Evolutionary conservation across 2,797 vertebrate species (phyloP).

Genomic region (Rhynchotus rufescens): DNA sequence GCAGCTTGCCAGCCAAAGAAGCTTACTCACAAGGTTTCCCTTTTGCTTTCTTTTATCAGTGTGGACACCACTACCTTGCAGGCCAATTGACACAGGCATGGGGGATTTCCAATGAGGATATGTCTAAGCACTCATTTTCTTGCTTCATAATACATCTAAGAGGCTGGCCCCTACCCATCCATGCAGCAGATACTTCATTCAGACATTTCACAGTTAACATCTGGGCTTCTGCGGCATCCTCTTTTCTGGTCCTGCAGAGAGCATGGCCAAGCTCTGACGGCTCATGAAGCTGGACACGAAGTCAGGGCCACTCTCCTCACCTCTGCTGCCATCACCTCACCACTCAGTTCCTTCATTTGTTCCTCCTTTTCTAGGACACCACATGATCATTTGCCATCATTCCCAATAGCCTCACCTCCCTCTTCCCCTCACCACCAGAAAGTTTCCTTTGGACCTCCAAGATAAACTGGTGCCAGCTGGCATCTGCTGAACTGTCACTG

Average conservation of each 20-base stretch:
- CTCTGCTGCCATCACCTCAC: not conserved
- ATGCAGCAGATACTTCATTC: not conserved
- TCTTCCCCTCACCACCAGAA: not conserved
- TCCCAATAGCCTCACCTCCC: not conserved
- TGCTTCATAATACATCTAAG: not conserved
- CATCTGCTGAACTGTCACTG: not conserved
- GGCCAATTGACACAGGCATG: not conserved
- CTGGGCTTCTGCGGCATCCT: not conserved
- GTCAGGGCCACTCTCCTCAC: rapidly evolving
- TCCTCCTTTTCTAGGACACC: not conserved
- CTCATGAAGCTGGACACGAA: not conserved
- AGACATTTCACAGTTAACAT: not conserved
- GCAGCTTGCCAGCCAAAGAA: slow-evolving; percentile 46
- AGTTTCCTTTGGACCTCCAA: not conserved
- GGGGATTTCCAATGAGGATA: not conserved
- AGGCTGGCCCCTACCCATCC: not conserved
- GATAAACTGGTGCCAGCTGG: not conserved
- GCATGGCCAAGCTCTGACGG: not conserved
- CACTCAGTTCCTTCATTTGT: rapidly evolving
- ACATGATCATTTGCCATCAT: not conserved
- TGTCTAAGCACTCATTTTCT: not conserved
- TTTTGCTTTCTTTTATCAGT: not conserved
- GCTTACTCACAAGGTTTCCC: slow-evolving; percentile 18
- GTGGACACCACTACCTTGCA: not conserved
- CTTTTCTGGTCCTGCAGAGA: rapidly evolving